Evolutionary conservation across 1,140 invertebrate species (phyloP), one percentile per base, ranked within the genome.

Genomic region (Pteromalus puparum): DNA sequence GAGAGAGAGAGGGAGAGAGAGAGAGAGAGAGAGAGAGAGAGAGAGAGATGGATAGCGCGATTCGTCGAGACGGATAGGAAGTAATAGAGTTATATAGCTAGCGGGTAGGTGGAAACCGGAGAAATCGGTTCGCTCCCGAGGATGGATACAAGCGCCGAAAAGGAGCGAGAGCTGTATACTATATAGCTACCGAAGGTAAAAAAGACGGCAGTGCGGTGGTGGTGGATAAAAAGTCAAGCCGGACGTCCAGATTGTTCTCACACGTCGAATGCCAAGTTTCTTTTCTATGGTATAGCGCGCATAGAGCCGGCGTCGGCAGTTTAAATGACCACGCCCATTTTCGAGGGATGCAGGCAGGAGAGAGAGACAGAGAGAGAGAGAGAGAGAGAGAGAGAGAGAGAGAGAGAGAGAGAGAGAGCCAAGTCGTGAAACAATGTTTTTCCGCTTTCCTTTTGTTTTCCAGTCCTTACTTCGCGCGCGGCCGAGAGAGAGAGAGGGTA

Each of bases 371-470:
- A 48, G 28, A 34, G 53, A 30, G n/a, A n/a, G n/a, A n/a, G n/a
- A n/a, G n/a, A n/a, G 13, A 46, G 78, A 42, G 78, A 34, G 28
- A 34, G 24, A 67, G 28, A 65, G 26, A n/a, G 28, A 67, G 61
- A 34, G 28, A 34, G 24, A 67, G 28, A 65, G 26, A n/a, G 28
- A 67, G 53, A 13, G 10, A 28, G 28, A 84, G 70, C 30, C 77
- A 74, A 84, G 67, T 79, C 82, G 82, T 79, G 82, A 84, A 84
- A 84, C 77, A 84, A 84, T 84, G 77, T 84, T 84, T 84, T 84
- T 75, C 77, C 75, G 75, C 67, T 78, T 77, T 78, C 53, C 75
- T 78, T 83, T 83, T 83, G 74, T 83, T 83, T 74, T 83, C 74
- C 24, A 68, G 34, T 76, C 67, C 75, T 78, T 83, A 78, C 68